Evolutionary conservation across 64 coral and sea anemone genomes (phyloP).

Genomic region (Montipora sp.): DNA sequence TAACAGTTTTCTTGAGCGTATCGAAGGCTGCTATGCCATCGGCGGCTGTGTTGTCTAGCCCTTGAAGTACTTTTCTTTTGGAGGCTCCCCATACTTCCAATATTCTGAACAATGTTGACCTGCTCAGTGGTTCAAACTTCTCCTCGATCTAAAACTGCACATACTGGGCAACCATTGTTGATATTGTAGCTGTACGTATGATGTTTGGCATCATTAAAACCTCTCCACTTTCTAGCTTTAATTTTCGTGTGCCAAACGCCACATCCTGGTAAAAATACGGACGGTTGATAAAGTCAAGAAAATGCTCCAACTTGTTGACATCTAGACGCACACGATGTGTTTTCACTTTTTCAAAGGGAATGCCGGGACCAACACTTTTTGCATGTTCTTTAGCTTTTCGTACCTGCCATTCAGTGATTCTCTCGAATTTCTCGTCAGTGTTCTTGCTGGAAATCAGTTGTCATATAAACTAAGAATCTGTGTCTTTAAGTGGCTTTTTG

Average conservation of each 20-base stretch:
- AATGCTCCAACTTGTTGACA: slow-evolving; percentile 49
- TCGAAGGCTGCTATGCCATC: slow-evolving; percentile 57
- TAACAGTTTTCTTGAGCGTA: no score
- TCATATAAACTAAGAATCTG: background rate
- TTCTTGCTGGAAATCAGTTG: slow-evolving; percentile 10
- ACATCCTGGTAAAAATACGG: slow-evolving; percentile 33
- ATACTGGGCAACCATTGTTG: slow-evolving; percentile 56
- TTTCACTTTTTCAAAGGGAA: no score
- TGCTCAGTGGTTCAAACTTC: slow-evolving; percentile 40
- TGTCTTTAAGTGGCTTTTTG: background rate
- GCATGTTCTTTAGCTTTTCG: background rate
- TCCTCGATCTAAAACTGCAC: slow-evolving; percentile 37
- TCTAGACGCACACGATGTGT: no score
- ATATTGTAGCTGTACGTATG: slow-evolving; percentile 26
- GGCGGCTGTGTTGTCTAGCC: slow-evolving; percentile 51
- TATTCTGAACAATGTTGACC: slow-evolving; percentile 57
- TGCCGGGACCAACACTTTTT: no score
- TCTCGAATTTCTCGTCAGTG: slow-evolving; percentile 24
- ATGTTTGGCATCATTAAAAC: slow-evolving; percentile 46
- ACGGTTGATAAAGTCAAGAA: slow-evolving; percentile 59
- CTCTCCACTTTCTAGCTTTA: slow-evolving; percentile 56
- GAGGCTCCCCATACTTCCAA: slow-evolving; percentile 60
- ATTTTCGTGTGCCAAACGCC: slow-evolving; percentile 54
- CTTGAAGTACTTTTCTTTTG: slow-evolving; percentile 59
- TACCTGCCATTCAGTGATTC: slow-evolving; percentile 26